A percentile compares a stretch with the other conserved stretches of the same genome.
Evolutionary conservation across 2,888 invertebrate genomes (phyloP).

Genomic region (Heteromyza rotundicornis): DNA sequence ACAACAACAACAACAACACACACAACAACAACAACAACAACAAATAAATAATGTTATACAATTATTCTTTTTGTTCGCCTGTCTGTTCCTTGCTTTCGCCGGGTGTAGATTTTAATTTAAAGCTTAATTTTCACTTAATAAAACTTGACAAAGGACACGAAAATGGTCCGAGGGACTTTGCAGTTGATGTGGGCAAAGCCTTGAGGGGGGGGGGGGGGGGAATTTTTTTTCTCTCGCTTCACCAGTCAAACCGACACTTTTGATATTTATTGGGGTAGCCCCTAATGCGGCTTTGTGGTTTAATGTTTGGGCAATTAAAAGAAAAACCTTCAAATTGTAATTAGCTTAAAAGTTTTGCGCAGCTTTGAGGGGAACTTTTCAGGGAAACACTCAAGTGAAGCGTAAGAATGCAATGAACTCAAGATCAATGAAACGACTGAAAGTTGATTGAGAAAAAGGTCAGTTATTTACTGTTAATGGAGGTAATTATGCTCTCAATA

Average conservation of each 20-base stretch:
- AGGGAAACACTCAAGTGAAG: too few species aligned
- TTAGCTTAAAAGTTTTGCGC: conserved; percentile 2
- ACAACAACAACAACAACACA: background rate
- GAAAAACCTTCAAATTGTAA: background rate
- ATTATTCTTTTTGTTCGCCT: conserved; percentile 11
- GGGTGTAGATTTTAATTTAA: background rate
- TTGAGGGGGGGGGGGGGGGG: too few species aligned
- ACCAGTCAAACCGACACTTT: too few species aligned
- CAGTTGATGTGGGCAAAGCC: too few species aligned
- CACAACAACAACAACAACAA: too few species aligned
- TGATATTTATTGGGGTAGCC: background rate
- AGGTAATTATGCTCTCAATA: too few species aligned
- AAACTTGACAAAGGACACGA: conserved; percentile 13
- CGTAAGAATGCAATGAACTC: too few species aligned
- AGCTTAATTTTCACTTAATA: conserved; percentile 21
- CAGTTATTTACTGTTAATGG: too few species aligned
- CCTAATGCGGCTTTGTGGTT: background rate
- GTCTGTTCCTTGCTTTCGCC: conserved; percentile 1
- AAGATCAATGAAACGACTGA: too few species aligned
- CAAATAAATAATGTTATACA: too few species aligned
- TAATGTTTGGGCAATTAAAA: background rate
- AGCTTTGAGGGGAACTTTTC: too few species aligned
- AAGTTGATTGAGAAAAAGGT: too few species aligned
- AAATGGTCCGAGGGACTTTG: background rate
- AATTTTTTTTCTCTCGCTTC: background rate